phyloP scores from a whole-genome alignment of 2,797 vertebrate genomes.

The Sternotherus odoratus region DNA sequence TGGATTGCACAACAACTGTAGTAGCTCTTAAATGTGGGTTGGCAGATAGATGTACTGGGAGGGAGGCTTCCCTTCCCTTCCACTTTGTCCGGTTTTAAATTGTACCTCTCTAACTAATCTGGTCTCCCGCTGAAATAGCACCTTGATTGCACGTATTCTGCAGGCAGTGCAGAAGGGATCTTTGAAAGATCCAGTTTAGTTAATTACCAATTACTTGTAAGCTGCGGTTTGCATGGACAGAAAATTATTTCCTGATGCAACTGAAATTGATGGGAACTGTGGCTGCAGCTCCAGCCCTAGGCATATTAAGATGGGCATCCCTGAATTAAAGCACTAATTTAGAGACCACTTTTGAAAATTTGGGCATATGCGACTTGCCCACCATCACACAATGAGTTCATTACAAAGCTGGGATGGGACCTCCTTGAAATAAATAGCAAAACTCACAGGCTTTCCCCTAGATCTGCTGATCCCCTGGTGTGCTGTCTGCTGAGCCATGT shows the following conservation, averaged over 20 bases:
- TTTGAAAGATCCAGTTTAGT: conserved; percentile 2
- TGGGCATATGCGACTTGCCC: too few species aligned
- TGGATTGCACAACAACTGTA: neutral
- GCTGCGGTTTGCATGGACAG: conserved; percentile 29
- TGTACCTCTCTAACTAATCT: neutral
- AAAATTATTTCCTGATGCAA: conserved; percentile 50
- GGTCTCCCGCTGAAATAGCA: fast-evolving
- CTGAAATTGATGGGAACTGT: neutral
- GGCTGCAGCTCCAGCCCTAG: neutral
- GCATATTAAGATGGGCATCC: too few species aligned
- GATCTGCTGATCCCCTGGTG: too few species aligned
- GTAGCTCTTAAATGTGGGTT: fast-evolving
- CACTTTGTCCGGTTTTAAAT: neutral
- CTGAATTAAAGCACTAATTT: too few species aligned
- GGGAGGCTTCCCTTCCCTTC: neutral
- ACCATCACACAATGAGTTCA: too few species aligned
- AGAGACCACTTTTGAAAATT: too few species aligned
- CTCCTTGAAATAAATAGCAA: too few species aligned
- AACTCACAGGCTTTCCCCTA: too few species aligned
- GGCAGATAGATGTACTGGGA: fast-evolving
- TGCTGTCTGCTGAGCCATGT: too few species aligned
- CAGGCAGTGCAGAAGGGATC: neutral
- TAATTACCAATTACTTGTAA: conserved; percentile 19
- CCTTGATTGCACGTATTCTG: neutral
- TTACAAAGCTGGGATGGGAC: too few species aligned